Evolutionary conservation across 2,113 vertebrate genomes (phyloP).

Genomic region (Vulpes lagopus): DNA sequence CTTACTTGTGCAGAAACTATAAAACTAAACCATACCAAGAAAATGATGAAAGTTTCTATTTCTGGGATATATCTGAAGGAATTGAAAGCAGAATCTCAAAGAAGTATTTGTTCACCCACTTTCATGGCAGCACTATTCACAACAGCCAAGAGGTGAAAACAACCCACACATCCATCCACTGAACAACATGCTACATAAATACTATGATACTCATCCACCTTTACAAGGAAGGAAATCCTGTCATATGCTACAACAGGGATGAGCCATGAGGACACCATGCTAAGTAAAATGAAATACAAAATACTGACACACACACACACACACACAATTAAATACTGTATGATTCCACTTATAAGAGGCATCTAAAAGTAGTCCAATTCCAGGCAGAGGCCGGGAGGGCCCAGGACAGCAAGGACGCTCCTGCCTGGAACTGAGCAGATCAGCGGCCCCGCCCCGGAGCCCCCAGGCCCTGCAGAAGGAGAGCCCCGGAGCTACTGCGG

Average conservation of each 20-base stretch:
- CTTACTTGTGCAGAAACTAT: background rate
- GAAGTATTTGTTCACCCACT: background rate
- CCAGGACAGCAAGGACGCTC: too few species aligned
- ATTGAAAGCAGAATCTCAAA: background rate
- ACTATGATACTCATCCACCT: background rate
- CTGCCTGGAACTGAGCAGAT: too few species aligned
- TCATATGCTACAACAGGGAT: background rate
- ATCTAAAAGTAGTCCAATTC: background rate
- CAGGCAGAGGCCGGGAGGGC: too few species aligned
- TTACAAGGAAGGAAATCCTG: background rate
- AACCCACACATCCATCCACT: background rate
- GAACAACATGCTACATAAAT: background rate
- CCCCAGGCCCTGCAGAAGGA: too few species aligned
- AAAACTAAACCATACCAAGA: background rate
- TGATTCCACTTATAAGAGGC: background rate
- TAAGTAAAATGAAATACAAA: background rate
- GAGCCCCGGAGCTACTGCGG: too few species aligned
- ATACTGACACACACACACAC: background rate
- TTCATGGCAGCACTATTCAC: background rate
- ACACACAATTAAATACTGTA: background rate
- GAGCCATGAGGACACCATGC: background rate
- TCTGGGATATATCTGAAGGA: background rate
- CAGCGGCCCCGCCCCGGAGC: too few species aligned
- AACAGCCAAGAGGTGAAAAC: background rate
- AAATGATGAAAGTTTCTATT: background rate